Percentiles rank a stretch among this genome's conserved stretches.
Conservation (phyloP, 2,797 vertebrate species). For the Leptodactylus fallax region DNA sequence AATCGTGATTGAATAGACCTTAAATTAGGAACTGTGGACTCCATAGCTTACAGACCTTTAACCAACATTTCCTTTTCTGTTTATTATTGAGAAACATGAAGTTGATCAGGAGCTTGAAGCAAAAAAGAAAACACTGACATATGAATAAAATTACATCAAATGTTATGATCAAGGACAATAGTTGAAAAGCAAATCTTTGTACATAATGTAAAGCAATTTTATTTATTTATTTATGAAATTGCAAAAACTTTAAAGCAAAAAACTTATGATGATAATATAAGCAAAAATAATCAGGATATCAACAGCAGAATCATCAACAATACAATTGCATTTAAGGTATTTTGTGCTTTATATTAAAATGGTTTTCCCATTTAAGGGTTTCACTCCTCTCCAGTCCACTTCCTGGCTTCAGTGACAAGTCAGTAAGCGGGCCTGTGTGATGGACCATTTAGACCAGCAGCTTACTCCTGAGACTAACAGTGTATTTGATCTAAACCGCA, state of each 20-base stretch:
- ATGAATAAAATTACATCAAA: neutral
- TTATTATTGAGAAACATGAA: neutral
- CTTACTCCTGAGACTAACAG: too few species aligned
- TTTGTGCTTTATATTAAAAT: neutral
- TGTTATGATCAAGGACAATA: neutral
- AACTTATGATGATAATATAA: neutral
- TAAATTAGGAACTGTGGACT: constrained; percentile 5
- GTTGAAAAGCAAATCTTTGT: neutral
- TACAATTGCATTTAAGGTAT: neutral
- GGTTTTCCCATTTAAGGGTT: too few species aligned
- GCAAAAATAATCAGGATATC: neutral
- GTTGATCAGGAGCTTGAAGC: neutral
- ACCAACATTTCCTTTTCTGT: neutral
- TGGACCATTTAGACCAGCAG: too few species aligned
- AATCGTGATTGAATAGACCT: constrained; percentile 15
- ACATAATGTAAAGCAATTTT: neutral
- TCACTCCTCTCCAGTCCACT: too few species aligned
- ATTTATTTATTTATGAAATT: neutral
- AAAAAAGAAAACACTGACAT: neutral
- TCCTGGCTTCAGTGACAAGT: too few species aligned
- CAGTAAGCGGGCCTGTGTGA: too few species aligned
- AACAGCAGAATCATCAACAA: neutral
- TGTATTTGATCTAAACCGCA: too few species aligned
- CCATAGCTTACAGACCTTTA: neutral
- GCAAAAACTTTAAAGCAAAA: neutral